Conservation (phyloP, 2,113 vertebrate species). For the Bubo scandiacus region DNA sequence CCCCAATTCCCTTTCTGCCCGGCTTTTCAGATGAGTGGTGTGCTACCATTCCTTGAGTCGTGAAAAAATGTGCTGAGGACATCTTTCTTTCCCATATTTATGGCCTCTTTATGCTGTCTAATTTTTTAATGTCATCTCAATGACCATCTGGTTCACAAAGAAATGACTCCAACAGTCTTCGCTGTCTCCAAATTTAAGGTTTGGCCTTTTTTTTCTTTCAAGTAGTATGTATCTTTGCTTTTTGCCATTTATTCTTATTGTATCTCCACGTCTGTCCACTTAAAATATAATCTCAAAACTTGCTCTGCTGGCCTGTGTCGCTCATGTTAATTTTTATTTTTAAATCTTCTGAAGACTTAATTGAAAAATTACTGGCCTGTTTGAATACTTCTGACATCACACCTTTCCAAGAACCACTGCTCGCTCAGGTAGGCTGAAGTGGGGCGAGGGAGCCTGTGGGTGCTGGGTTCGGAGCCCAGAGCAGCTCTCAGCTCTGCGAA, state of each 20-base stretch:
- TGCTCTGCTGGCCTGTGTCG: background rate
- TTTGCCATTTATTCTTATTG: background rate
- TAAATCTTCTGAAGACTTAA: background rate
- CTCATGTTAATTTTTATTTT: background rate
- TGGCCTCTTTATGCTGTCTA: background rate
- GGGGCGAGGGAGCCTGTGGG: background rate
- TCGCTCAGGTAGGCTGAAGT: too few species aligned
- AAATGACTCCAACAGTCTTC: background rate
- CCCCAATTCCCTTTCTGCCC: background rate
- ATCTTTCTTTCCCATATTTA: background rate
- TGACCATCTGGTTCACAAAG: background rate
- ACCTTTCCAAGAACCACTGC: too few species aligned
- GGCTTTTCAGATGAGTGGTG: background rate
- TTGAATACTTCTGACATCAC: background rate
- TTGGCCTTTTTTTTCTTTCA: background rate
- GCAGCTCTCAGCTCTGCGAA: background rate
- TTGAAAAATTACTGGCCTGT: background rate
- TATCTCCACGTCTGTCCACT: background rate
- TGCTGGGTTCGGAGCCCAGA: background rate
- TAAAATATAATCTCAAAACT: background rate
- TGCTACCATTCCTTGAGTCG: background rate
- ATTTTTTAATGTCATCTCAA: fast-evolving
- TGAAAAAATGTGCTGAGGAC: background rate
- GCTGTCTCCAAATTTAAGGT: background rate
- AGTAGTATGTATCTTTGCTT: background rate